A percentile compares a stretch with the other conserved stretches of the same genome.
These are phyloP conservation scores for Nannoperca obscura DNA, from an alignment of 2,797 vertebrate species.

Conservation along the genomic window DNA sequence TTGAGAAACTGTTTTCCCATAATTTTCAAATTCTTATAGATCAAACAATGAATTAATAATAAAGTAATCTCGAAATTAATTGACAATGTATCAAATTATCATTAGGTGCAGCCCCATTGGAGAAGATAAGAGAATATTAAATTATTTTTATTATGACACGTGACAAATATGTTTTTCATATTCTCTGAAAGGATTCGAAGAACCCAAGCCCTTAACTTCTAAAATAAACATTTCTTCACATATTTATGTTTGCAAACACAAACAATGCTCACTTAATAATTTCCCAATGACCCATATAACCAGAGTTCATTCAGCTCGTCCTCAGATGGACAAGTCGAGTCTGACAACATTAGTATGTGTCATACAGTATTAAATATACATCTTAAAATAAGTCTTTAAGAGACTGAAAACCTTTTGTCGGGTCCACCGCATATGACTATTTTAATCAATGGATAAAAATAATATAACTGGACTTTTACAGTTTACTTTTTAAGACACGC, in stretches of 20 bases:
- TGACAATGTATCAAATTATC: neutral
- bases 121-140: neutral
- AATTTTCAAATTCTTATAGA: neutral
- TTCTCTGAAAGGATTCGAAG: neutral
- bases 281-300: neutral
- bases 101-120: neutral
- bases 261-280: neutral
- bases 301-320: neutral
- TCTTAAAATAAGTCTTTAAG: neutral
- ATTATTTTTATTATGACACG: constrained; percentile 15
- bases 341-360: neutral
- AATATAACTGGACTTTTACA: constrained; percentile 60
- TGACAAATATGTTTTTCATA: constrained; percentile 14
- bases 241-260: neutral
- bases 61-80: neutral
- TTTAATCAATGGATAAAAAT: constrained; percentile 36
- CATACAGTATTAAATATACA: neutral
- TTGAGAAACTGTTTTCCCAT: too few relatives aligned
- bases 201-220: neutral
- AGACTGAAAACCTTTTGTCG: neutral
- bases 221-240: neutral
- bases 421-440: constrained; percentile 32
- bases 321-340: too few relatives aligned
- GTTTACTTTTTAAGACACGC: constrained; percentile 53
- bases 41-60: neutral